phyloP scores from a whole-genome alignment of 2,113 vertebrate species.

The Uria aalge region DNA sequence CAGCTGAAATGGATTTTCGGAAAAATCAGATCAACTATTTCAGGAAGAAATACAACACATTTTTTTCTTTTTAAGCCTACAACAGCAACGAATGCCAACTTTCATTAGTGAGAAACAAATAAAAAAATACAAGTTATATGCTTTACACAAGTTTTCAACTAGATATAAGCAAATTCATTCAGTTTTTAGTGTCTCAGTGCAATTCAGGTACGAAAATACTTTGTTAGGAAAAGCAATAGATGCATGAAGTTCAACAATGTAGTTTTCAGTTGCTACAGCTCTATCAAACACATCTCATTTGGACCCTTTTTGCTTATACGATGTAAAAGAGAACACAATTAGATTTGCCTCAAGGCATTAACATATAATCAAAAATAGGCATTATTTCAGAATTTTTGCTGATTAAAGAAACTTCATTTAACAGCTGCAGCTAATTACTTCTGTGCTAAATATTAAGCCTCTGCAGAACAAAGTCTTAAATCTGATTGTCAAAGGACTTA shows the following conservation, averaged over 20 bases:
- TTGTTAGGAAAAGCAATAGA: not conserved
- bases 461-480: not conserved
- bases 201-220: not conserved
- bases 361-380: not conserved
- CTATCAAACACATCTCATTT: not conserved
- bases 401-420: constrained; percentile 8
- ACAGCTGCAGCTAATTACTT: constrained; percentile 8
- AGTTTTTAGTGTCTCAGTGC: not conserved
- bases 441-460: not conserved
- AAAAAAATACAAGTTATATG: not conserved
- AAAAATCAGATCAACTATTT: not conserved
- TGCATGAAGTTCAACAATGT: not conserved
- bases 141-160: not conserved
- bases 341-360: not conserved
- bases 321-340: not conserved
- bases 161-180: not conserved
- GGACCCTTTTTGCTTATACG: not conserved
- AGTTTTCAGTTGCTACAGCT: not conserved
- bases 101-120: not conserved
- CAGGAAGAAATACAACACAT: not conserved
- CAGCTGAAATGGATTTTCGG: not conserved
- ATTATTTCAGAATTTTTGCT: not conserved
- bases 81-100: not conserved
- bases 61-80: not conserved
- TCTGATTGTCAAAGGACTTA: not conserved